A percentile compares a stretch with the other conserved stretches of the same genome.
Conservation (phyloP, 1,140 invertebrate species). For the Lepidurus packardi region DNA sequence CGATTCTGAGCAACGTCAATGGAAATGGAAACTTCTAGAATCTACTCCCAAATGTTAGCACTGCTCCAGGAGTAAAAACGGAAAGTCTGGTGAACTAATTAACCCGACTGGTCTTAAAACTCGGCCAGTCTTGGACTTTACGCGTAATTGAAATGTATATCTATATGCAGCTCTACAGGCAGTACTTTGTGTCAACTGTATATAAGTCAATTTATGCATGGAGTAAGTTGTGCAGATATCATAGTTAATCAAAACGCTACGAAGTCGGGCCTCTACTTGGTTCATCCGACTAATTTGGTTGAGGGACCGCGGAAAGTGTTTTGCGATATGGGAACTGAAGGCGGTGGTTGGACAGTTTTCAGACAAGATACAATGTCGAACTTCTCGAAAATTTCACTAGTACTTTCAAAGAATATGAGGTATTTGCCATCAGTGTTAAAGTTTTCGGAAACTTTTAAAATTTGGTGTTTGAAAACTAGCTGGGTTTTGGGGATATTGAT, state of each 20-base stretch:
- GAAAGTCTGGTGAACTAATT: neutral
- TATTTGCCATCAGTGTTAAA: neutral
- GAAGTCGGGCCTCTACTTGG: neutral
- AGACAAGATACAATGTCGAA: slow-evolving; percentile 63
- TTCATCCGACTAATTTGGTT: neutral
- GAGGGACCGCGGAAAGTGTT: slow-evolving; percentile 50
- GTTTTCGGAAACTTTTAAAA: neutral
- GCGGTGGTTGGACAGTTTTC: slow-evolving; percentile 74
- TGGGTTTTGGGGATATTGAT: neutral
- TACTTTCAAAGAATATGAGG: neutral
- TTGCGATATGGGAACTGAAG: slow-evolving; percentile 57
- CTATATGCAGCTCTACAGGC: neutral
- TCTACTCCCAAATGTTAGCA: neutral
- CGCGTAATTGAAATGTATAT: neutral
- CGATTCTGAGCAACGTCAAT: neutral
- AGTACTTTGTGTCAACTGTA: neutral
- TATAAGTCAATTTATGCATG: neutral
- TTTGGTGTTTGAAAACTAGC: neutral
- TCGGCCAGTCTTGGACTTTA: neutral
- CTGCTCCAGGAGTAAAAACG: neutral
- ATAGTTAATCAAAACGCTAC: neutral
- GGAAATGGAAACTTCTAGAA: neutral
- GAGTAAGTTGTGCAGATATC: neutral
- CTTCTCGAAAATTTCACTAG: neutral
- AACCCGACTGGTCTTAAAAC: neutral